These are phyloP conservation scores for Clitarchus hookeri DNA, from an alignment of 2,888 invertebrate species.

Conservation along the genomic window DNA sequence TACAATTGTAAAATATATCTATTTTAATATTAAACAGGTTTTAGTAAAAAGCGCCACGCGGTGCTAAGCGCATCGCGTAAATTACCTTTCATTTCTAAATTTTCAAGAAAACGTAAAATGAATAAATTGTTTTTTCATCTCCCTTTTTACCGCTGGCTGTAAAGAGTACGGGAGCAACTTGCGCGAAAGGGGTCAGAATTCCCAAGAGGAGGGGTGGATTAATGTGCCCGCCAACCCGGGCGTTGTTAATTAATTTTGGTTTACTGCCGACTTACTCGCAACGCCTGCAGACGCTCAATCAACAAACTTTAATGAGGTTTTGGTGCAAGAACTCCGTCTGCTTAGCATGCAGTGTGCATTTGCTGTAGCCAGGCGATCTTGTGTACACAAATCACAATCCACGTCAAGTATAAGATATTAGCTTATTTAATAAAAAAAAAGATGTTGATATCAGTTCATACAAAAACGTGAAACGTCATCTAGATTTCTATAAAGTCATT, in stretches of 20 bases:
- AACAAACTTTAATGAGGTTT: background rate
- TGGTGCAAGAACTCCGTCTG: background rate
- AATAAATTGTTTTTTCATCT: background rate
- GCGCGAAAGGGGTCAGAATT: background rate
- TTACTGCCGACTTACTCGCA: background rate
- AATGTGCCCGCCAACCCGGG: constrained; percentile 7
- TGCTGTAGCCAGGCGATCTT: too few relatives aligned
- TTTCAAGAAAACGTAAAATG: background rate
- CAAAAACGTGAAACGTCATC: too few relatives aligned
- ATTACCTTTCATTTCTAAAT: too few relatives aligned
- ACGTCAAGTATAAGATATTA: too few relatives aligned
- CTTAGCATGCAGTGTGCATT: background rate
- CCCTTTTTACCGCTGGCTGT: background rate
- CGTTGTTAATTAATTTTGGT: constrained; percentile 14
- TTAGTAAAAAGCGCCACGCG: too few relatives aligned
- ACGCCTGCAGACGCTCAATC: background rate
- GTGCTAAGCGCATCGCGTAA: too few relatives aligned
- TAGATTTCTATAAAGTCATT: too few relatives aligned
- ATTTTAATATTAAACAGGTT: too few relatives aligned
- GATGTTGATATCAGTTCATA: too few relatives aligned
- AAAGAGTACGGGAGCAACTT: background rate
- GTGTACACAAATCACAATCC: too few relatives aligned
- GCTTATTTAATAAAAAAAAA: too few relatives aligned
- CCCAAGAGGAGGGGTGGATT: background rate
- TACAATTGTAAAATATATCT: too few relatives aligned